Base-by-base conservation (phyloP, 2,797 vertebrate species). In the Gadopsis marmoratus region DNA sequence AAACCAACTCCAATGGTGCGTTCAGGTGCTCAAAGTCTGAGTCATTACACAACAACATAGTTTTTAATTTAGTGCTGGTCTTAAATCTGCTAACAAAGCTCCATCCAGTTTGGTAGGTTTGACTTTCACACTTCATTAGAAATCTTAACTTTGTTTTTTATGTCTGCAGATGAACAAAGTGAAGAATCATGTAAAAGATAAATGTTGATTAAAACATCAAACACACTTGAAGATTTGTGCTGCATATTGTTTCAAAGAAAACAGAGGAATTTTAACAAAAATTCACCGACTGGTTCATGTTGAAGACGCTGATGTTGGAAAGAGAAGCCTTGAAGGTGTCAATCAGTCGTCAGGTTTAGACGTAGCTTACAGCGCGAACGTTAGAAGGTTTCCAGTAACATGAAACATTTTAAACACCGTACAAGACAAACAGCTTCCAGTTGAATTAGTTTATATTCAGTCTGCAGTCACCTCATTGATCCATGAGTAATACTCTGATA, bases 401-500 rank as follows among this genome's bases (percentile, higher is more conserved):
- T 41, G 11, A 13, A 41, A 41, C 3, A 41, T 41, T 41, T 13
- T 41, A 1, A 41, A 12, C 39, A 41, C 11, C 11, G 37, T 37
- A 37, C 37, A 41, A 12, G 11, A 64, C 45, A 55, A 68, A 33
- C 21, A 26, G 33, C 16, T 55, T 76, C 16, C 4, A n/a, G 21
- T 11, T 41, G 4, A 78, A 50, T 1, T 0, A 54, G 0, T 73
- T 83, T 83, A 79, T 78, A 86, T 47, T 29, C 6, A 0, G 39
- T 84, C 82, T 1, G 75, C 72, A 0, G 84, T 90, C 5, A 87
- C 48, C 21, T 78, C 41, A 0, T 17, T 62, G 67, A 95, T 94
- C 94, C 94, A 95, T 0, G 82, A 43, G 0, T 71, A 35, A 55
- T 82, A 92, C 10, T 81, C 82, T 0, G 93, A 73, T 0, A 94